Evolutionary conservation across 1,140 invertebrate species (phyloP).

Genomic region (Alviniconcha marisindica): DNA sequence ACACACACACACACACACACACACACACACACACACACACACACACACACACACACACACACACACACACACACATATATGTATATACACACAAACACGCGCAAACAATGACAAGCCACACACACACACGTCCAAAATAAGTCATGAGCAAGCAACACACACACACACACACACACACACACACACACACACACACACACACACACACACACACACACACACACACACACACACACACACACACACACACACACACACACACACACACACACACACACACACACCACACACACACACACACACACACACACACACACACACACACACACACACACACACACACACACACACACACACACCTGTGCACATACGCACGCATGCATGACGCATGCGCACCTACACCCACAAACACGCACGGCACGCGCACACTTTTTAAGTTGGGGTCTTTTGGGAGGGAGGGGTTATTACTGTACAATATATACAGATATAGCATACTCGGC

Average conservation of each 20-base stretch:
- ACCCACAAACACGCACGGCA: no score
- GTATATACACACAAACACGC: slow-evolving; percentile 30
- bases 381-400: no score
- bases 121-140: background rate
- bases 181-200: slow-evolving; percentile 10
- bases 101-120: slow-evolving; percentile 11
- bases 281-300: no score
- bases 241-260: slow-evolving; percentile 15
- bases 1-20: slow-evolving; percentile 20
- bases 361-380: no score
- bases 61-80: slow-evolving; percentile 8
- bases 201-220: slow-evolving; percentile 12
- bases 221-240: slow-evolving; percentile 13
- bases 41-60: slow-evolving; percentile 33
- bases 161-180: slow-evolving; percentile 16
- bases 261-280: background rate
- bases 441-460: no score
- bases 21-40: slow-evolving; percentile 23
- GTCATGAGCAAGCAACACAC: background rate
- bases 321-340: no score
- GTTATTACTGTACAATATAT: no score
- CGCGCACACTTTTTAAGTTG: no score
- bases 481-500: no score
- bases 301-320: no score
- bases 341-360: no score